These are phyloP conservation scores for Cephus cinctus DNA, from an alignment of 1,140 invertebrate species.

Conservation along the genomic window DNA sequence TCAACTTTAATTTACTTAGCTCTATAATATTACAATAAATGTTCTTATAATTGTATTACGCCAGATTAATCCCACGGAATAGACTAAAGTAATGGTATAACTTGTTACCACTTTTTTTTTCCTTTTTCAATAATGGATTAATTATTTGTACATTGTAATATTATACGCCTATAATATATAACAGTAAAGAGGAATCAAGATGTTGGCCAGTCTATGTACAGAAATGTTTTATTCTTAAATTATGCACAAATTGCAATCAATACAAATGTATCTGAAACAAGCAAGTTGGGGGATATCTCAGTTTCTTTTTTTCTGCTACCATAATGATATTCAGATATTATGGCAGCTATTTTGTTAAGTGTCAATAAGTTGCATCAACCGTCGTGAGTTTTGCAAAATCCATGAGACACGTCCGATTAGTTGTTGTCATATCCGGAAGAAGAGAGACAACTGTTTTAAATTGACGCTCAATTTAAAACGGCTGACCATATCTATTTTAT, in stretches of 20 bases:
- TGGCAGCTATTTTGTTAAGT: conserved; percentile 47
- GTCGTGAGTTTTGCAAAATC: conserved; percentile 45
- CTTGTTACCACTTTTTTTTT: too few relatives aligned
- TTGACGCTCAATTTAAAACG: conserved; percentile 41
- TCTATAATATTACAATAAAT: too few relatives aligned
- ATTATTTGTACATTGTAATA: too few relatives aligned
- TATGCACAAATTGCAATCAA: conserved; percentile 62
- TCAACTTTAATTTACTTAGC: too few relatives aligned
- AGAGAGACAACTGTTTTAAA: conserved; percentile 46
- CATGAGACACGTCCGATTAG: conserved; percentile 55
- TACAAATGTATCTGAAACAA: conserved; percentile 61
- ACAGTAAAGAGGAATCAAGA: conserved; percentile 3
- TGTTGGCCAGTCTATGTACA: conserved; percentile 54
- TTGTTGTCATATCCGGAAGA: conserved; percentile 59
- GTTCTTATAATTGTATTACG: too few relatives aligned
- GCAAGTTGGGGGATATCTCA: conserved; percentile 59
- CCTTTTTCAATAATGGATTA: too few relatives aligned
- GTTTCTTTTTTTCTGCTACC: conserved; percentile 47
- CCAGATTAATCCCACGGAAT: too few relatives aligned
- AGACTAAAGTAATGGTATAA: too few relatives aligned
- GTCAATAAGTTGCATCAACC: conserved; percentile 51
- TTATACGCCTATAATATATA: too few relatives aligned
- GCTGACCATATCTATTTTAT: conserved; percentile 50
- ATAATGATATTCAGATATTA: conserved; percentile 51
- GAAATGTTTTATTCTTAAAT: conserved; percentile 61